phyloP scores from a whole-genome alignment of 92 coral and sea anemone species.

The Muricea muricata region DNA sequence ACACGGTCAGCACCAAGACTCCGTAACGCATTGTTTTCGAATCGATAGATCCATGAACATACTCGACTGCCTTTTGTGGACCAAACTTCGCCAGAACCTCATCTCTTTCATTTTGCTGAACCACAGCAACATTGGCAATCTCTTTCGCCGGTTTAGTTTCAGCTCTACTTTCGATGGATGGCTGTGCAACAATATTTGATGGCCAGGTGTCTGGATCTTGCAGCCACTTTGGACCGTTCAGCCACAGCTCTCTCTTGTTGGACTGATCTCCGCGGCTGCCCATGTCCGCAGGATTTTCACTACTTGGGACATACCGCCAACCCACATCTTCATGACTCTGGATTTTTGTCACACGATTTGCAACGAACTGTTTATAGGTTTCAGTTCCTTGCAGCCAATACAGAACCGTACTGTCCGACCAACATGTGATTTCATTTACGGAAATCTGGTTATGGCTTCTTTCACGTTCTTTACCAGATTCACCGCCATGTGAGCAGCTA shows the following conservation, averaged over 20 bases:
- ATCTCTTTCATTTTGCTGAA: conserved; percentile 39
- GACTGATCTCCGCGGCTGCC: conserved; percentile 8
- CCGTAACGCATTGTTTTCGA: conserved; percentile 34
- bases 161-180: not conserved
- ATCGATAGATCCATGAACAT: conserved; percentile 55
- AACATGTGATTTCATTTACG: not conserved
- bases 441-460: not conserved
- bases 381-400: not conserved
- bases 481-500: conserved; percentile 30
- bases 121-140: conserved; percentile 25
- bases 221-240: conserved; percentile 36
- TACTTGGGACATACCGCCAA: conserved; percentile 18
- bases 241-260: not conserved
- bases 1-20: conserved; percentile 25
- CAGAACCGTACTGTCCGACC: conserved; percentile 31
- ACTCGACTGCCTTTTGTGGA: conserved; percentile 50
- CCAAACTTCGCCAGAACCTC: conserved; percentile 49
- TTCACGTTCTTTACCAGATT: conserved; percentile 7
- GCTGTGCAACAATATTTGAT: conserved; percentile 2
- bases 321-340: not conserved
- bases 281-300: not conserved
- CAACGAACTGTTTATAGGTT: conserved; percentile 24
- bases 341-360: conserved; percentile 15
- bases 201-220: conserved; percentile 13
- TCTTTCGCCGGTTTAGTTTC: not conserved